Base-by-base conservation (phyloP, 2,797 vertebrate species). In the Typhlichthys subterraneus region DNA sequence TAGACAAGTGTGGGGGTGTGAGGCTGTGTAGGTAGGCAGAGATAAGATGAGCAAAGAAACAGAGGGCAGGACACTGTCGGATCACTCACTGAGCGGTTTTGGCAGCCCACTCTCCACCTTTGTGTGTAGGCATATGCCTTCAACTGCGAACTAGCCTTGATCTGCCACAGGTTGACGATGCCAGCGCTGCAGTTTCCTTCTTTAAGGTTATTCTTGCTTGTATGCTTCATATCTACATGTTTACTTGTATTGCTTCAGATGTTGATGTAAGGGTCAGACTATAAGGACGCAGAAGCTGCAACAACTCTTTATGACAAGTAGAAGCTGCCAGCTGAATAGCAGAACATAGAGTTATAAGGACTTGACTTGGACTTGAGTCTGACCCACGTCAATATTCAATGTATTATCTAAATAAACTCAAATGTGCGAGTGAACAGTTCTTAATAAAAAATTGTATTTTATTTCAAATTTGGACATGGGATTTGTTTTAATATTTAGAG, bases 1-100 rank as follows among this genome's bases (percentile, higher is more conserved):
- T 45, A 77, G 79, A 80, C 12, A 70, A 56, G 33, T 72, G 80
- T 69, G 89, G 80, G 69, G 86, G 89, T 53, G 85, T 82, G 72
- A 49, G 4, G 57, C 66, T 64, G 82, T 72, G 13, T 50, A 67
- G 80, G 86, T 69, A 71, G 77, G 61, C 62, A 61, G 68, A 77
- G 76, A 53, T 46, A 15, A 17, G 9, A 17, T 13, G 61, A 14
- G 52, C 63, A 67, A 64, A 74, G 64, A 55, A 51, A 56, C 42
- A 5, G 62, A 83, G 77, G 73, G 84, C 33, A 56, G 66, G 75
- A 69, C 71, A 63, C 72, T 53, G 51, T 72, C 57, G 78, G 61
- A 70, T 72, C 75, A 71, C 65, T 82, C 78, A 62, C 66, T 23
- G 47, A 70, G 71, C 15, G 9, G 76, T 76, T 68, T 82, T 80